Base-by-base conservation (phyloP, 2,113 vertebrate genomes). In the Aix galericulata region DNA sequence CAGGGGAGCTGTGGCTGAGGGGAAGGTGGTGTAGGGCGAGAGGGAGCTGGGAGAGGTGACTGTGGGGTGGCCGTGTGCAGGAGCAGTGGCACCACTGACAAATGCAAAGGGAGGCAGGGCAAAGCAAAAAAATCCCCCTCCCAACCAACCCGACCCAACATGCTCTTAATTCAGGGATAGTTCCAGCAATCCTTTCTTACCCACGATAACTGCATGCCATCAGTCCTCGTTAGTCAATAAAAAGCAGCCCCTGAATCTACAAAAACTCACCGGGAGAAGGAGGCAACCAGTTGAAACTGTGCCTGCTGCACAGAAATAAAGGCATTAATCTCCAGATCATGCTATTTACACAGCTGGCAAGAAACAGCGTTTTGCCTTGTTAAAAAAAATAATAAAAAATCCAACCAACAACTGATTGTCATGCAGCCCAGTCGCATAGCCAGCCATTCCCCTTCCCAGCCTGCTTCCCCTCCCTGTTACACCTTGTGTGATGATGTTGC, bases 161-260 rank as follows among this genome's bases (percentile, higher is more conserved):
- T 32, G 71, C 63, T 80, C 77, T 92, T 92, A 82, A 89, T 96
- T 97, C 91, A 95, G 92, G 88, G 86, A 69, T 42, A 94, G 62
- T 87, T 68, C 56, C 77, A 93, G 71, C 71, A 92, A 32, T 79
- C 76, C 31, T 93, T 91, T 93, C 64, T 72, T 56, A 90, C 11
- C 52, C 48, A 8, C 4, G 11, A 64, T 60, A 94, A 69, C 60
- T 95, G 82, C 69, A 60, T 90, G 71, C 18, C 72, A 66, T 83
- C 72, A 60, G 13, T 92, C 74, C 52, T 86, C 21, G 36, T 55
- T 26, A 56, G 50, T 76, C 36, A 85, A 59, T 56, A 66, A 76
- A 66, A 72, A 14, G 38, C 40, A 82, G 76, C 71, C 34, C 75
- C 71, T 88, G 71, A 34, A 55, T 67, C 58, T 52, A 42, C 25